Conservation (phyloP, 1,140 invertebrate species). For the Caenorhabditis inopinata region DNA sequence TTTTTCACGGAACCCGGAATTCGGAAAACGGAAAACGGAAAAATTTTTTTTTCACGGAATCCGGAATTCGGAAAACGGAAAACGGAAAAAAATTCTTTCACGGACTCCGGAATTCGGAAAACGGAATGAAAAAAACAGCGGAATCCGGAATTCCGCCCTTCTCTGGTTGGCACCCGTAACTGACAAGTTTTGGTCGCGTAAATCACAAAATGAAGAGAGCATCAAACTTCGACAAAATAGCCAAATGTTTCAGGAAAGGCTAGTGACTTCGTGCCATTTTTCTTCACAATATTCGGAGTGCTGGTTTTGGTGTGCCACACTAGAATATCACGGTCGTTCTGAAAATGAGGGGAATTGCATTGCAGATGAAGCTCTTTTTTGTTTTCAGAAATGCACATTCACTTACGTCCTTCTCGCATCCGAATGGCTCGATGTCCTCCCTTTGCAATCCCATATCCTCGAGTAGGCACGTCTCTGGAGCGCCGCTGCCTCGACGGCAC, state of each 20-base stretch:
- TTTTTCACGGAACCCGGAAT: no score
- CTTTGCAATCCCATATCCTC: conserved; percentile 37
- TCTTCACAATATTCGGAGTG: not conserved
- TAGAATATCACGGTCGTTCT: conserved; percentile 34
- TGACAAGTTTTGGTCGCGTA: not conserved
- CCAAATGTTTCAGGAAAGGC: not conserved
- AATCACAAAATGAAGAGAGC: not conserved
- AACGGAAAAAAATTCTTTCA: no score
- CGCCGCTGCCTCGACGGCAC: conserved; percentile 28
- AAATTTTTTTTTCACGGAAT: no score
- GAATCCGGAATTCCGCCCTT: not conserved
- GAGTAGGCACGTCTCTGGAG: conserved; percentile 42
- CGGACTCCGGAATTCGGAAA: no score
- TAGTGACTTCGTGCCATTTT: not conserved
- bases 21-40: no score
- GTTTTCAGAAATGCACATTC: not conserved
- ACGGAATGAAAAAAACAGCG: no score
- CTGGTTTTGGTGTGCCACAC: conserved; percentile 46
- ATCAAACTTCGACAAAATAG: conserved; percentile 28
- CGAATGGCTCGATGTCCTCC: conserved; percentile 41
- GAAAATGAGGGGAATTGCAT: no score
- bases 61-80: no score
- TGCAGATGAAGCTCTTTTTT: no score
- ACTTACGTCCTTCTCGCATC: conserved; percentile 1
- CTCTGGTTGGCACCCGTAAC: not conserved